Percentiles rank a stretch among this genome's conserved stretches.
Evolutionary conservation across 2,888 invertebrate species (phyloP).

Genomic region (Adela reaumurella): DNA sequence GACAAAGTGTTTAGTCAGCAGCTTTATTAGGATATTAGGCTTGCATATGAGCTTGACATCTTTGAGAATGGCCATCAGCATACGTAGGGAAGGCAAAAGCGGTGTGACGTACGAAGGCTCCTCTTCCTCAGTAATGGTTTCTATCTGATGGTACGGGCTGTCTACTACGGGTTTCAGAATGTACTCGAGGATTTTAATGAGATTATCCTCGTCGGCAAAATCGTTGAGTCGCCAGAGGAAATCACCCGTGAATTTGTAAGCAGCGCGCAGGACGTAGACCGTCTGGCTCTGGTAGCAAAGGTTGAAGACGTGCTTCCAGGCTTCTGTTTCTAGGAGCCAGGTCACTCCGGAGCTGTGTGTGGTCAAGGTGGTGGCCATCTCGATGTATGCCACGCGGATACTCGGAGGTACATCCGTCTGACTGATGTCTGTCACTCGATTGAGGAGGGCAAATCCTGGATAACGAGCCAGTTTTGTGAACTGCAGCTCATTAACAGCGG

Average conservation of each 20-base stretch:
- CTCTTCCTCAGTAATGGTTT: conserved; percentile 2
- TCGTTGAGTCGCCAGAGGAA: conserved; percentile 19
- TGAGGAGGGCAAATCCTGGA: conserved; percentile 11
- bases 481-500: conserved; percentile 21
- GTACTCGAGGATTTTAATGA: conserved; percentile 16
- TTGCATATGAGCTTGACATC: not conserved
- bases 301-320: conserved; percentile 16
- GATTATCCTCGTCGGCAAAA: conserved; percentile 16
- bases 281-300: conserved; percentile 12
- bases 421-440: not conserved
- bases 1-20: conserved; percentile 3
- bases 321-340: conserved; percentile 12
- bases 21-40: conserved; percentile 1
- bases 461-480: conserved; percentile 18
- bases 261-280: conserved; percentile 11
- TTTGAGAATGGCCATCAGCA: conserved; percentile 3
- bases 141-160: conserved; percentile 1
- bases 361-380: conserved; percentile 2
- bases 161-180: conserved; percentile 8
- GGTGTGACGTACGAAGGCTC: not conserved
- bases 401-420: conserved; percentile 1
- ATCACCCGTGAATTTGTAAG: conserved; percentile 17
- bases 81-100: conserved; percentile 2
- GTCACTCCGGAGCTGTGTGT: conserved; percentile 15
- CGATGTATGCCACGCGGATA: conserved; percentile 3